Conservation (phyloP, 2,113 vertebrate species). For the Nesoenas mayeri region DNA sequence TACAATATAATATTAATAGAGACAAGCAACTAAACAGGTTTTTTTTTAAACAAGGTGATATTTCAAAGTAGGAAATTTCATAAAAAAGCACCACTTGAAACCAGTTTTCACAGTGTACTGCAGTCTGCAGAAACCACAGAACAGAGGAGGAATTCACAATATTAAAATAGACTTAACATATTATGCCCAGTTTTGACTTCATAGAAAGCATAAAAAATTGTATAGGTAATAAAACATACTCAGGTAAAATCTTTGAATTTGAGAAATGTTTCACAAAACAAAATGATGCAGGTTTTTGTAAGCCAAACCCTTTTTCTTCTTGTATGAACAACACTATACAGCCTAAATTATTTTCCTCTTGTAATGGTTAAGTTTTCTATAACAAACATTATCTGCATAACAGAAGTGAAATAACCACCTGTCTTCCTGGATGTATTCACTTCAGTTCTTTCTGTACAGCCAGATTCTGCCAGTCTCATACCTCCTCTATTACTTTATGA, state of each 20-base stretch:
- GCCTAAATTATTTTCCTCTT: background rate
- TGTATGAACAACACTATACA: background rate
- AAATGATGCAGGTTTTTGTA: background rate
- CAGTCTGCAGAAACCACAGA: constrained; percentile 3
- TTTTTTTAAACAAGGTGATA: constrained; percentile 35
- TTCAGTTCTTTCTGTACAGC: background rate
- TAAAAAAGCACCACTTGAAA: constrained; percentile 16
- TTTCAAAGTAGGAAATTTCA: background rate
- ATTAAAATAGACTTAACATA: background rate
- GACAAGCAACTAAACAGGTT: background rate
- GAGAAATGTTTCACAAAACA: background rate
- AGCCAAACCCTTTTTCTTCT: background rate
- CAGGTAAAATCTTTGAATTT: background rate
- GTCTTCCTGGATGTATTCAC: background rate
- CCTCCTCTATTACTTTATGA: background rate
- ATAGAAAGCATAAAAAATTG: background rate
- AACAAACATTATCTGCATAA: background rate
- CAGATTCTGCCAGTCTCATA: background rate
- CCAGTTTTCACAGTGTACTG: background rate
- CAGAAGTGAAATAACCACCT: background rate
- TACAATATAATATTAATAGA: constrained; percentile 3
- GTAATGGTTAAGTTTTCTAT: background rate
- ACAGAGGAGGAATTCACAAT: background rate
- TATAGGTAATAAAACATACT: constrained; percentile 9
- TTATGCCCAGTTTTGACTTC: background rate